Conservation (phyloP, 1,140 invertebrate genomes). For the Meloidogyne chitwoodi region DNA sequence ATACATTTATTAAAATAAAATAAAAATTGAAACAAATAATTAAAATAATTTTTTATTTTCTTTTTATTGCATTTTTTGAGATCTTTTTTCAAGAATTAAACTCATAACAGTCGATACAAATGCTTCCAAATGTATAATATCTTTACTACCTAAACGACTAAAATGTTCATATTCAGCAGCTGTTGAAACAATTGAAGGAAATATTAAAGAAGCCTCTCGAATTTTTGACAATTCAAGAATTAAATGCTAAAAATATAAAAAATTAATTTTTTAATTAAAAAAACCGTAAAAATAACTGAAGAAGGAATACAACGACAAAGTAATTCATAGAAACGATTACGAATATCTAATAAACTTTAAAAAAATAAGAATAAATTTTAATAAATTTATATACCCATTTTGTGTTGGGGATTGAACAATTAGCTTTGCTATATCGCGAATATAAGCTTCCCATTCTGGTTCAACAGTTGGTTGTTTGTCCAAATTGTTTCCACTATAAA, state of each 20-base stretch:
- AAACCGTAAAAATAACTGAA: constrained; percentile 81
- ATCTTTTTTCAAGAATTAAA: not conserved
- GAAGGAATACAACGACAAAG: constrained; percentile 87
- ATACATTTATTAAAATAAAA: not conserved
- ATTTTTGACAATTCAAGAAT: constrained; percentile 20
- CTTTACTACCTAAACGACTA: constrained; percentile 23
- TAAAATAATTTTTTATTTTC: not conserved
- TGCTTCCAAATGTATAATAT: constrained; percentile 34
- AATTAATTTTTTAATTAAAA: not conserved
- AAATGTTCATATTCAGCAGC: constrained; percentile 31
- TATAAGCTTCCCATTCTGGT: constrained; percentile 87
- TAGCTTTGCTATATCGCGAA: constrained; percentile 78
- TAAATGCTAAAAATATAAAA: constrained; percentile 18
- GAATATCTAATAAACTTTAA: constrained; percentile 72
- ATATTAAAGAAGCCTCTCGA: constrained; percentile 19
- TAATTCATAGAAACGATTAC: constrained; percentile 84
- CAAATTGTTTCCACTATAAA: constrained; percentile 68
- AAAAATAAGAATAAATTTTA: not conserved
- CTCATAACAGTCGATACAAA: constrained; percentile 28
- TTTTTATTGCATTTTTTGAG: not conserved
- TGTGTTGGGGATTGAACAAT: constrained; percentile 84
- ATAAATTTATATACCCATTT: constrained; percentile 64
- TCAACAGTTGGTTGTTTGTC: constrained; percentile 75
- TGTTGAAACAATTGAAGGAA: constrained; percentile 15
- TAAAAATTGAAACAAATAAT: not conserved